Conservation (phyloP, 2,888 invertebrate genomes). For the Dugesia japonica region DNA sequence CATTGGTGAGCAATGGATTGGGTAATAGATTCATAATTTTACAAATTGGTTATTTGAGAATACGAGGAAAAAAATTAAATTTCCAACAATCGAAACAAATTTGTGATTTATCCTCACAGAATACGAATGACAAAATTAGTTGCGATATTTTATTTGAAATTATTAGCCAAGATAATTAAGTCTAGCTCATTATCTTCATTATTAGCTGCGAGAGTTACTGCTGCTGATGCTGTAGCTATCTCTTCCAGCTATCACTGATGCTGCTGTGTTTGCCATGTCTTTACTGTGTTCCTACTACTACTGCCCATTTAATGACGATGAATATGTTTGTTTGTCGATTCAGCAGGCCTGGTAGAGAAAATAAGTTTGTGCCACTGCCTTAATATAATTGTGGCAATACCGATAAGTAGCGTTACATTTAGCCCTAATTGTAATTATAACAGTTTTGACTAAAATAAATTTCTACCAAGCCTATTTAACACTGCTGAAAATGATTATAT, state of each 20-base stretch:
- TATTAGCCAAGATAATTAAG: constrained; percentile 20
- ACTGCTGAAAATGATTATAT: constrained; percentile 20
- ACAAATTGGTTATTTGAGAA: not conserved
- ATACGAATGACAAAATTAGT: constrained; percentile 20
- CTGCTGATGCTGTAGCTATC: constrained; percentile 20
- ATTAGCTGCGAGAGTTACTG: constrained; percentile 20
- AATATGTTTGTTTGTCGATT: constrained; percentile 11
- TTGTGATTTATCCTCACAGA: constrained; percentile 17
- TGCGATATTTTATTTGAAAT: constrained; percentile 20
- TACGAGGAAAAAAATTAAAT: not conserved
- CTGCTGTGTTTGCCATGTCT: constrained; percentile 5
- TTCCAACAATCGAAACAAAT: constrained; percentile 20
- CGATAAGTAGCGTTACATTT: constrained; percentile 20
- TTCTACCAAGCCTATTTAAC: constrained; percentile 20
- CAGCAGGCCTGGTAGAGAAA: constrained; percentile 13
- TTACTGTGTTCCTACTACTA: not conserved
- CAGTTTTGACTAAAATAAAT: constrained; percentile 20
- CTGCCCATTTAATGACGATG: constrained; percentile 15
- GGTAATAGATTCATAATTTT: not conserved
- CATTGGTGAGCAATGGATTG: not conserved
- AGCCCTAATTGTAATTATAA: constrained; percentile 15
- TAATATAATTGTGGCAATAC: constrained; percentile 13
- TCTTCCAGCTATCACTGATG: not conserved
- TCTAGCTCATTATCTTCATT: constrained; percentile 20
- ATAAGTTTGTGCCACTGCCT: constrained; percentile 20